These are phyloP conservation scores for Pogonocichla stellata DNA, from an alignment of 2,113 vertebrate species.

Conservation along the genomic window DNA sequence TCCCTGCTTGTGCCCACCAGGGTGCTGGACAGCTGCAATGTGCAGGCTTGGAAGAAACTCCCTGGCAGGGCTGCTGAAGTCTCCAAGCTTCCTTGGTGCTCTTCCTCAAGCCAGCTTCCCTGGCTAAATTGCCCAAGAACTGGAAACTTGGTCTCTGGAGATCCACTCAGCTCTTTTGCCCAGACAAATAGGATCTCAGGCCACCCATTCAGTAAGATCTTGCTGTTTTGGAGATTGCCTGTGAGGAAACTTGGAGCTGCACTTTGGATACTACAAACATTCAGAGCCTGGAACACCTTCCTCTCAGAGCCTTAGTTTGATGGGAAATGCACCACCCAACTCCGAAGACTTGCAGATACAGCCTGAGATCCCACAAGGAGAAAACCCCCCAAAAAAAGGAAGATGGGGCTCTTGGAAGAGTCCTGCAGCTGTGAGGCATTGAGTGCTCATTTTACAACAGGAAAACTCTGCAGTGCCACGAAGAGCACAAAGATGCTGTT, in stretches of 20 bases:
- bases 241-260: neutral
- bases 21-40: neutral
- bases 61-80: neutral
- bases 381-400: neutral
- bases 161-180: neutral
- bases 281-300: neutral
- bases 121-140: neutral
- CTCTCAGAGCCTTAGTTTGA: neutral
- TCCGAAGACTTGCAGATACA: neutral
- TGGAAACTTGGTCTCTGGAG: neutral
- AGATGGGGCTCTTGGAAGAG: neutral
- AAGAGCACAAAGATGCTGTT: neutral
- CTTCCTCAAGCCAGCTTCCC: neutral
- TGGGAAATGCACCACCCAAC: neutral
- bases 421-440: neutral
- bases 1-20: neutral
- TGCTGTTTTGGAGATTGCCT: neutral
- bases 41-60: neutral
- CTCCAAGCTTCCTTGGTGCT: neutral
- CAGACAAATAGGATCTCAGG: neutral
- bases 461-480: neutral
- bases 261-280: neutral
- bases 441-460: neutral
- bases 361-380: neutral
- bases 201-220: neutral